Evolutionary conservation across 2,888 invertebrate species (phyloP).

Genomic region (Xylophagus ater): DNA sequence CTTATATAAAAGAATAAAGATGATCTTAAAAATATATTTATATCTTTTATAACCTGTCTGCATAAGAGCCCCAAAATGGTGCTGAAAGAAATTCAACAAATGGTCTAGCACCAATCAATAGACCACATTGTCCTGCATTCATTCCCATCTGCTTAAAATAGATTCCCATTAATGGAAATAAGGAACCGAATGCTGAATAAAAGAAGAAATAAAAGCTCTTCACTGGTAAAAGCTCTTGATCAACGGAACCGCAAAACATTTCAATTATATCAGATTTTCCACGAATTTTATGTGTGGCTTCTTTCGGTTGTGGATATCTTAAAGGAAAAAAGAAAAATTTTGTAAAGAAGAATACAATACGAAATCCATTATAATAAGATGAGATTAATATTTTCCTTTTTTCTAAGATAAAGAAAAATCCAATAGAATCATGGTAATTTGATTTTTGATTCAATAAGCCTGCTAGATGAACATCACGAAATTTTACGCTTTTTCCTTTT

Average conservation of each 20-base stretch:
- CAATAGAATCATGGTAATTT: too few relatives aligned
- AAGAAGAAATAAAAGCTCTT: conserved; percentile 99
- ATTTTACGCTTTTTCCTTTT: too few relatives aligned
- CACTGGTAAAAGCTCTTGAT: conserved; percentile 85
- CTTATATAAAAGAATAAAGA: too few relatives aligned
- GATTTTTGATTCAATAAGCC: too few relatives aligned
- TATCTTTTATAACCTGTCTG: conserved; percentile 57
- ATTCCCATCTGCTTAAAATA: conserved; percentile 99
- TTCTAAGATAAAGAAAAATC: too few relatives aligned
- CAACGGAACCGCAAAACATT: conserved; percentile 69
- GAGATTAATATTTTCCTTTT: too few relatives aligned
- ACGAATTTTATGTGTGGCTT: conserved; percentile 80
- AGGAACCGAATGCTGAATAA: conserved; percentile 95
- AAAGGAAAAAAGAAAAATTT: not conserved
- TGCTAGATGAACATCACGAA: too few relatives aligned
- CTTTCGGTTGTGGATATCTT: conserved; percentile 76
- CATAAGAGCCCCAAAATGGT: conserved; percentile 95
- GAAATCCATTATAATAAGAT: too few relatives aligned
- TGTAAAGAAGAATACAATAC: too few relatives aligned
- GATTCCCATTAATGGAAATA: conserved; percentile 96
- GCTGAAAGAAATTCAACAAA: conserved; percentile 95
- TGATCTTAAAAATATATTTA: too few relatives aligned
- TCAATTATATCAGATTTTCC: conserved; percentile 77
- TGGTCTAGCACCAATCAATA: conserved; percentile 89
- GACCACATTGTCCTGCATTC: conserved; percentile 92